Percentiles rank a stretch among this genome's conserved stretches.
Evolutionary conservation across 2,113 vertebrate genomes (phyloP).

Genomic region (Carlito syrichta): DNA sequence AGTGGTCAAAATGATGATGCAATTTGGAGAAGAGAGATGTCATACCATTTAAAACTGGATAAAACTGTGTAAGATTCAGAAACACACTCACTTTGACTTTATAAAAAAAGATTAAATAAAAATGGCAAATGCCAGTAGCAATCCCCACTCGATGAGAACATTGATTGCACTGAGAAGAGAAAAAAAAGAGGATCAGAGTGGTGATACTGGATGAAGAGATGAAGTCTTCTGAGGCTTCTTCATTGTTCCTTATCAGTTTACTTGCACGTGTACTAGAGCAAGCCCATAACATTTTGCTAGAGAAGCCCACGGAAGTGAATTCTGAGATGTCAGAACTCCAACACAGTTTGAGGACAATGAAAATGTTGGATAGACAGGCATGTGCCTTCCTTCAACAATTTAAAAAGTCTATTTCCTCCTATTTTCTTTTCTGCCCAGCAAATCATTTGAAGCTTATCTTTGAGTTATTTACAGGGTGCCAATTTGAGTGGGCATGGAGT

Average conservation of each 20-base stretch:
- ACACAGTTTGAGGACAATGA: neutral
- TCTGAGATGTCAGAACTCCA: neutral
- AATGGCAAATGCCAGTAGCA: neutral
- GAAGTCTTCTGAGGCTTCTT: neutral
- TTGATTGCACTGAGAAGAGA: neutral
- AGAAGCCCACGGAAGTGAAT: neutral
- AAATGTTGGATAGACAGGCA: neutral
- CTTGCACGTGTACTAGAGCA: neutral
- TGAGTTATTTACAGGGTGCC: neutral
- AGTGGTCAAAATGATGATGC: neutral
- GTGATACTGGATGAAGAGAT: too few relatives aligned
- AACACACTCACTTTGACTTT: neutral
- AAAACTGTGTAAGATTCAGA: neutral
- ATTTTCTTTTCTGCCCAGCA: slow-evolving; percentile 14
- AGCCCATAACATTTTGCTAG: neutral
- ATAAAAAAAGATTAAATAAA: neutral
- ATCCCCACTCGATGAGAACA: neutral
- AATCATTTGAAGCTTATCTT: neutral
- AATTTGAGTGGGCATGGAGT: neutral
- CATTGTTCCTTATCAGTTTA: neutral
- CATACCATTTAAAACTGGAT: neutral
- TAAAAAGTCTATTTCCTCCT: neutral
- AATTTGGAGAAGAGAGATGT: neutral
- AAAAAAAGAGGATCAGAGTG: neutral
- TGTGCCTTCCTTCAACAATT: neutral